A percentile compares a stretch with the other conserved stretches of the same genome.
phyloP scores from a whole-genome alignment of 1,140 invertebrate genomes.

The Camponotus vicinus region DNA sequence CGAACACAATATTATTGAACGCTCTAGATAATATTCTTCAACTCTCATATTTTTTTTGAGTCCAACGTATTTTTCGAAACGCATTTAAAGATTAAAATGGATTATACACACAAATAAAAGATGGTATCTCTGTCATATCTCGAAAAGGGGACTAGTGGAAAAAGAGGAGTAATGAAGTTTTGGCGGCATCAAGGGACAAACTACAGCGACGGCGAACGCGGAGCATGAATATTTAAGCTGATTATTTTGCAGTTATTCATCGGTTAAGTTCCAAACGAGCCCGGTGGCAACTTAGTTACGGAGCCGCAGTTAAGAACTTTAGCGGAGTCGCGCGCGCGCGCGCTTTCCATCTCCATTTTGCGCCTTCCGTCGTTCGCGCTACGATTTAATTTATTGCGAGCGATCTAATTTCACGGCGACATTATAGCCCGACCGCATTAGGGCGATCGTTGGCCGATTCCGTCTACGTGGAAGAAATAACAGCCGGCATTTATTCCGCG shows the following conservation, averaged over 20 bases:
- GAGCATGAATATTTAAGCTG: constrained; percentile 78
- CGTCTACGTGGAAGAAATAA: constrained; percentile 55
- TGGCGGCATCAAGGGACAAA: constrained; percentile 33
- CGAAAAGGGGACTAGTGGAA: constrained; percentile 7
- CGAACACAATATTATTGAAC: too few species aligned
- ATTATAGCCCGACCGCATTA: constrained; percentile 43
- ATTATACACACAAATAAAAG: constrained; percentile 30
- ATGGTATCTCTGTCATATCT: constrained; percentile 13
- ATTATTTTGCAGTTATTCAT: constrained; percentile 80
- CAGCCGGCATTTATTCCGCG: constrained; percentile 30
- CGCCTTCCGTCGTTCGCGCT: constrained; percentile 18
- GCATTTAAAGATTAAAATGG: constrained; percentile 36
- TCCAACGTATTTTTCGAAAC: neutral
- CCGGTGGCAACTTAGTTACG: constrained; percentile 67
- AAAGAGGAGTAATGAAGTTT: constrained; percentile 37
- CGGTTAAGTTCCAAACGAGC: constrained; percentile 72
- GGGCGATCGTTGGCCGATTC: constrained; percentile 60
- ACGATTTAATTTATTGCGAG: constrained; percentile 74
- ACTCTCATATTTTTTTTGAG: neutral
- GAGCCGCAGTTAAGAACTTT: constrained; percentile 75
- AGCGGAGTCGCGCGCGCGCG: constrained; percentile 26
- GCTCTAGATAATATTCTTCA: neutral
- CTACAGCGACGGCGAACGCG: neutral
- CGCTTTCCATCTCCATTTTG: constrained; percentile 50
- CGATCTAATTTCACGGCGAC: constrained; percentile 74